Percentiles rank a stretch among this genome's conserved stretches.
Conservation (phyloP, 2,888 invertebrate species). For the Lissonota sp. region DNA sequence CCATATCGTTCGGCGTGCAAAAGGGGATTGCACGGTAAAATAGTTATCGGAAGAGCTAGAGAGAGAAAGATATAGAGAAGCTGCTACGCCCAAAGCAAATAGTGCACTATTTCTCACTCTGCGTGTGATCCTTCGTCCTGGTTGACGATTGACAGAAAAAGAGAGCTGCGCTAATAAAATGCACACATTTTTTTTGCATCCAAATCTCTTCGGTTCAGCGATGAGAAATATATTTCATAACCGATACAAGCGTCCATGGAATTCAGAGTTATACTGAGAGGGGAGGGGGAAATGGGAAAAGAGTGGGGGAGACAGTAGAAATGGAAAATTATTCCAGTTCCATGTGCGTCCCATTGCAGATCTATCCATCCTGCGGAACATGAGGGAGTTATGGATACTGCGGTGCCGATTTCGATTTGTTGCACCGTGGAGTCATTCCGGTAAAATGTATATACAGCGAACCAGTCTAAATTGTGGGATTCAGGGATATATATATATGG, state of each 20-base stretch:
- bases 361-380: slow-evolving; percentile 25
- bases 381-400: slow-evolving; percentile 20
- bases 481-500: neutral
- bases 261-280: slow-evolving; percentile 3
- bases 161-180: slow-evolving; percentile 9
- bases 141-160: neutral
- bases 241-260: neutral
- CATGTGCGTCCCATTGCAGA: slow-evolving; percentile 19
- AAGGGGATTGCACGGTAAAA: slow-evolving; percentile 71
- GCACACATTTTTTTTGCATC: slow-evolving; percentile 11
- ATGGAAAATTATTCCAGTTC: slow-evolving; percentile 29
- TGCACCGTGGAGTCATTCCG: slow-evolving; percentile 21
- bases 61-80: slow-evolving; percentile 32
- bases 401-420: slow-evolving; percentile 29
- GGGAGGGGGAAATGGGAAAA: neutral
- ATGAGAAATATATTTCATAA: slow-evolving; percentile 13
- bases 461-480: slow-evolving; percentile 26
- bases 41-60: slow-evolving; percentile 61
- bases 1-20: slow-evolving; percentile 68
- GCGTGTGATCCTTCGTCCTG: slow-evolving; percentile 9
- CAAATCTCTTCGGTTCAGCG: neutral
- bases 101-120: slow-evolving; percentile 18
- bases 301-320: neutral
- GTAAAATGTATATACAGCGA: slow-evolving; percentile 2
- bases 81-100: slow-evolving; percentile 50